Percentiles rank a stretch among this genome's conserved stretches.
Evolutionary conservation across 2,888 invertebrate genomes (phyloP).

Genomic region (Diadegma fenestrale): DNA sequence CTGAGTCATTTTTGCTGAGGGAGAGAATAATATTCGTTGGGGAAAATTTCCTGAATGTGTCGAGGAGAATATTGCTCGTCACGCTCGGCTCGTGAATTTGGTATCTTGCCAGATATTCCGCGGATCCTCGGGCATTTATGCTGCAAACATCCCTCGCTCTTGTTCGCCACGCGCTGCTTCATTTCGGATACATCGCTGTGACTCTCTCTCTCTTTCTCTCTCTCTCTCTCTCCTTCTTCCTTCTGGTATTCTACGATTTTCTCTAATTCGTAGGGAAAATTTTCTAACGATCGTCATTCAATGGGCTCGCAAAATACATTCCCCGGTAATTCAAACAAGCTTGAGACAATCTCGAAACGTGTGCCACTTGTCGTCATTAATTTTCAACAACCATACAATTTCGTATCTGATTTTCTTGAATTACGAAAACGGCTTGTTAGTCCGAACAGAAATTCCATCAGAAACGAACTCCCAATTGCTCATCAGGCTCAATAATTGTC

Average conservation of each 20-base stretch:
- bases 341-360: background rate
- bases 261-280: background rate
- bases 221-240: background rate
- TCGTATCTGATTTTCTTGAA: background rate
- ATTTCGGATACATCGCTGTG: background rate
- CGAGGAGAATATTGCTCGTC: constrained; percentile 27
- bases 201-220: background rate
- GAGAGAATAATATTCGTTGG: background rate
- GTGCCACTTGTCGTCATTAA: background rate
- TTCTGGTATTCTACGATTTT: background rate
- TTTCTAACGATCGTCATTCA: background rate
- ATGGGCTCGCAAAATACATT: background rate
- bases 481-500: too few species aligned
- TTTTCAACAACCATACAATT: background rate
- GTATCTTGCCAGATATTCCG: background rate
- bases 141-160: background rate
- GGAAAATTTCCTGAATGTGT: constrained; percentile 4
- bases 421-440: background rate
- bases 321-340: background rate
- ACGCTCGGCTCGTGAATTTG: background rate
- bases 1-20: background rate
- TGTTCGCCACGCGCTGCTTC: background rate
- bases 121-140: background rate
- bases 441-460: too few species aligned
- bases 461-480: too few species aligned